A percentile compares a stretch with the other conserved stretches of the same genome.
Conservation (phyloP, 2,888 invertebrate species). For the Andrena camellia region DNA sequence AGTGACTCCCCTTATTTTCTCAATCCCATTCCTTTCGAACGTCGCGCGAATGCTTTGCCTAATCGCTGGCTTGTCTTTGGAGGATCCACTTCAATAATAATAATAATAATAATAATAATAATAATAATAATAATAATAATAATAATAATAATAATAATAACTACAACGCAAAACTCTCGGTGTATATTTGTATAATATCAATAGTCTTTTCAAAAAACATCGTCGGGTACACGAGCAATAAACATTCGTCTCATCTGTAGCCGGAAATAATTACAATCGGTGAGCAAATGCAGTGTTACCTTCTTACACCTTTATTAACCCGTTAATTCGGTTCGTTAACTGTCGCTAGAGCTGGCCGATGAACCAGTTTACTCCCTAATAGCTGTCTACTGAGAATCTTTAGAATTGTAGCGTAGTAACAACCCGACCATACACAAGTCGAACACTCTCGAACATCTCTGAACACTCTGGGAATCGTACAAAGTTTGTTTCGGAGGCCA, state of each 20-base stretch:
- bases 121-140: too few relatives aligned
- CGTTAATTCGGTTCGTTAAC: slow-evolving; percentile 63
- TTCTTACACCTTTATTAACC: slow-evolving; percentile 66
- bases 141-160: not conserved
- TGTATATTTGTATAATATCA: not conserved
- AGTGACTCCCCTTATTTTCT: not conserved
- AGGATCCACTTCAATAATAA: slow-evolving; percentile 15
- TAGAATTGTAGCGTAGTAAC: slow-evolving; percentile 69
- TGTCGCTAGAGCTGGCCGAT: slow-evolving; percentile 43
- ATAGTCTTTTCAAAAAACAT: not conserved
- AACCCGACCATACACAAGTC: slow-evolving; percentile 51
- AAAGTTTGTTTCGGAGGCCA: slow-evolving; percentile 55
- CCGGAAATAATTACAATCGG: slow-evolving; percentile 40
- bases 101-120: too few relatives aligned
- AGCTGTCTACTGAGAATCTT: slow-evolving; percentile 67
- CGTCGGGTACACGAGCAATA: not conserved
- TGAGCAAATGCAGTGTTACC: slow-evolving; percentile 43
- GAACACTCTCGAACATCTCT: slow-evolving; percentile 39
- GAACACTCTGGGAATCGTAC: slow-evolving; percentile 47
- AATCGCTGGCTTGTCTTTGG: slow-evolving; percentile 6
- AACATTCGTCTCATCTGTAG: slow-evolving; percentile 7
- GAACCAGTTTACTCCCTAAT: slow-evolving; percentile 51
- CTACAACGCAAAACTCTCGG: not conserved
- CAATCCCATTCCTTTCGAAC: not conserved
- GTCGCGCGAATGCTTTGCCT: slow-evolving; percentile 3